phyloP scores from a whole-genome alignment of 2,888 invertebrate species.

The Chaitophorus viminalis region DNA sequence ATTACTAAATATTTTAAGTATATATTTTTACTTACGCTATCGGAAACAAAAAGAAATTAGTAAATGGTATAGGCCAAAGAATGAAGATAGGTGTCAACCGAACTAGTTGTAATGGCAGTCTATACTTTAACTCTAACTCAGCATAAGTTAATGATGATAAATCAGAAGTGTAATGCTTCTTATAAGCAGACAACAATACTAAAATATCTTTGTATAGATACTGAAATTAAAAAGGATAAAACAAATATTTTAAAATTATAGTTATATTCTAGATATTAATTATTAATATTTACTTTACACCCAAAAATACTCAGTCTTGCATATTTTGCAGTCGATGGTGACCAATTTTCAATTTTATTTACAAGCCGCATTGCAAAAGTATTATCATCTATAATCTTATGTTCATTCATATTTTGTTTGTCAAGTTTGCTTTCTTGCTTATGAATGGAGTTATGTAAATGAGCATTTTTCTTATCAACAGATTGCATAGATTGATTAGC shows the following conservation, averaged over 20 bases:
- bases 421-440: slow-evolving; percentile 27
- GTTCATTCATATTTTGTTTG: slow-evolving; percentile 33
- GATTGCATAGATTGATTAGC: slow-evolving; percentile 6
- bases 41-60: slow-evolving; percentile 55
- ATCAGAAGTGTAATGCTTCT: slow-evolving; percentile 48
- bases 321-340: slow-evolving; percentile 55
- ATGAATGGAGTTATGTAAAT: neutral
- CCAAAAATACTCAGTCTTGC: slow-evolving; percentile 60
- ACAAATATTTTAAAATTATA: neutral
- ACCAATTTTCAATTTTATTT: slow-evolving; percentile 47
- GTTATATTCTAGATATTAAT: neutral
- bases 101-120: slow-evolving; percentile 50
- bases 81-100: slow-evolving; percentile 56
- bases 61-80: slow-evolving; percentile 56
- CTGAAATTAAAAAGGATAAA: slow-evolving; percentile 20
- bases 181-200: slow-evolving; percentile 48
- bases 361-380: slow-evolving; percentile 28
- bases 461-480: slow-evolving; percentile 31
- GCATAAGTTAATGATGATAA: slow-evolving; percentile 44
- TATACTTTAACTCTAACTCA: slow-evolving; percentile 53
- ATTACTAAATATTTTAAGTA: too few relatives aligned
- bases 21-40: slow-evolving; percentile 41
- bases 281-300: slow-evolving; percentile 46
- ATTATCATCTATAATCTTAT: slow-evolving; percentile 38
- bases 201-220: slow-evolving; percentile 51